Conservation (phyloP, 2,113 vertebrate genomes). For the Tringa solitaria region DNA sequence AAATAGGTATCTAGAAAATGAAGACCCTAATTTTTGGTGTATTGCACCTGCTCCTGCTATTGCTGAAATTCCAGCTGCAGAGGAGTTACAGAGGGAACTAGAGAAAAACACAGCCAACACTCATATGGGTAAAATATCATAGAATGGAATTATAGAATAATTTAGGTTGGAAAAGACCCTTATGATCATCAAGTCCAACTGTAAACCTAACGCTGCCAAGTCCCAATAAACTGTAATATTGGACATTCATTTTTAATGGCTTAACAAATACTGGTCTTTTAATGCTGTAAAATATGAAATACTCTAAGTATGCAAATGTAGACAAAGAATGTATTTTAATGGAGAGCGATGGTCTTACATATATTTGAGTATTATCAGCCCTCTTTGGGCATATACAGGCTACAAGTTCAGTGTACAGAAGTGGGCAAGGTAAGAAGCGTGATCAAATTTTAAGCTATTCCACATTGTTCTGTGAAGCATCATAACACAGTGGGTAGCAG, state of each 20-base stretch:
- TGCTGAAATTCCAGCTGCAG: conserved; percentile 83
- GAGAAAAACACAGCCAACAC: conserved; percentile 36
- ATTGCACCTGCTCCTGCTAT: conserved; percentile 77
- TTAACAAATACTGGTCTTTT: neutral
- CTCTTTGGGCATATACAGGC: neutral
- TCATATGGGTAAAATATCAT: conserved; percentile 73
- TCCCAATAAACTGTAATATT: neutral
- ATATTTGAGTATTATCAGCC: neutral
- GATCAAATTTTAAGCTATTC: neutral
- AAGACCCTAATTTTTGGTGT: conserved; percentile 74
- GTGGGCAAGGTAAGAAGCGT: neutral
- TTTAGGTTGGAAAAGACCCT: neutral
- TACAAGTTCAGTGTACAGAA: neutral
- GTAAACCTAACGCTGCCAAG: neutral
- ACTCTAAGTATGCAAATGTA: neutral
- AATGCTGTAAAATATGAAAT: neutral
- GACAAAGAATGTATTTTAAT: neutral
- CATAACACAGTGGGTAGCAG: neutral
- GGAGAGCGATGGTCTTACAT: neutral
- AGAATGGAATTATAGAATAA: neutral
- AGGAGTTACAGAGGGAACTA: conserved; percentile 82
- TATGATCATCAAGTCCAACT: neutral
- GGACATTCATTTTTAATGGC: no score
- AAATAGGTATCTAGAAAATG: conserved; percentile 66
- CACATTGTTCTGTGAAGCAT: neutral